phyloP scores from a whole-genome alignment of 2,888 invertebrate species.

The Agrotis segetum region DNA sequence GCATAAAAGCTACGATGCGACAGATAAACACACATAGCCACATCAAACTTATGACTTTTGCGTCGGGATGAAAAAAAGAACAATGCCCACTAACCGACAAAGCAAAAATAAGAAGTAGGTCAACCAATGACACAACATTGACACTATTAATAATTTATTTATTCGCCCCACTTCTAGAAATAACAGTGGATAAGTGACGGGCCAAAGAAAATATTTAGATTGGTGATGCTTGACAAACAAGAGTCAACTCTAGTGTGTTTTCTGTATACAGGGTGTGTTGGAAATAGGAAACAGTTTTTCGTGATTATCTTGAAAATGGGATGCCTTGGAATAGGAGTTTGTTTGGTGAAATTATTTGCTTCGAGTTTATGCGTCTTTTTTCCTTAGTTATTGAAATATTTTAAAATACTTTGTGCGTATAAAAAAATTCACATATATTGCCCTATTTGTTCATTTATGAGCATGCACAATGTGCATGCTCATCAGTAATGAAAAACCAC shows the following conservation, averaged over 20 bases:
- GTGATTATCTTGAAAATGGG: neutral
- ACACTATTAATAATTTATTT: slow-evolving; percentile 50
- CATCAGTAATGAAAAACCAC: no score
- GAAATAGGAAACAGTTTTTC: neutral
- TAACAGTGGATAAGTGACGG: slow-evolving; percentile 44
- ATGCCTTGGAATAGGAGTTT: neutral
- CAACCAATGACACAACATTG: slow-evolving; percentile 43
- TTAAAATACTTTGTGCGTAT: neutral
- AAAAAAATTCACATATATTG: neutral
- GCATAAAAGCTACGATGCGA: no score
- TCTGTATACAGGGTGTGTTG: slow-evolving; percentile 11
- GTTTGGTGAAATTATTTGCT: neutral
- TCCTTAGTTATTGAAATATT: no score
- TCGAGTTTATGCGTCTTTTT: neutral
- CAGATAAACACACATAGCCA: no score
- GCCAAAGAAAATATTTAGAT: slow-evolving; percentile 43
- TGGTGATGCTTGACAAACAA: neutral
- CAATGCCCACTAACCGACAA: slow-evolving; percentile 10
- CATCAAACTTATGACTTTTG: no score
- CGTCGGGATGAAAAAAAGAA: neutral
- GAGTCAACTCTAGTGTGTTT: slow-evolving; percentile 25
- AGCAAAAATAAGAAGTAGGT: slow-evolving; percentile 38
- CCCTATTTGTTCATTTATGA: neutral
- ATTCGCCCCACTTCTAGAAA: slow-evolving; percentile 40
- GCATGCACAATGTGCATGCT: no score